Base-by-base conservation (phyloP, 37 sponge, comb jelly and placozoan genomes). In the Chondrosia reniformis region DNA sequence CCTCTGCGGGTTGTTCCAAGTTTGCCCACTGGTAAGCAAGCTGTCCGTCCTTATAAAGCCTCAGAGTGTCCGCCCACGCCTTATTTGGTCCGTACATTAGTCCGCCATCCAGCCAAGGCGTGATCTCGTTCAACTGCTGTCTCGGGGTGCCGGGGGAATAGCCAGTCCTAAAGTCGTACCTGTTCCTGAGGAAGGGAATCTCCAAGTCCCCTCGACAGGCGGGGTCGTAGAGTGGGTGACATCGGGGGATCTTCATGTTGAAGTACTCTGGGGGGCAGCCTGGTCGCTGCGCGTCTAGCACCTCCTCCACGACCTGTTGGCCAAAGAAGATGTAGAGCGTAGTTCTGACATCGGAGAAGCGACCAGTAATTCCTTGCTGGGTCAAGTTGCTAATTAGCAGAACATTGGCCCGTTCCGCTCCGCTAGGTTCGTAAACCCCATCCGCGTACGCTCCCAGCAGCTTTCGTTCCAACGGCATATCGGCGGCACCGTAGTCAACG, bases 241-340 rank as follows among this genome's bases (percentile, higher is more conserved):
- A 87, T 40, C 80, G 84, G 0, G 96, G 96, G 33, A 96, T 86
- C 15, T 30, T 59, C 75, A 97, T 94, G 75, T 91, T 78, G 67
- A 95, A 83, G 64, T 91, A 94, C 59, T 97, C 95, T 0, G 94
- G 98, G 39, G 91, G 93, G 49, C 98, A 97, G 61, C 95, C 92
- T 17, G 92, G 66, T 31, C 84, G 45, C 80, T 94, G 92, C 36
- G 92, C 92, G 82, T 94, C 92, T 31, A 97, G 79, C 38, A 94
- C 81, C 67, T 94, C 92, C 71, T 97, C 94, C 45, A 97, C 90
- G 21, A 97, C 95, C 62, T 97, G 94, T 74, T 95, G 96, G 39
- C 96, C 96, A 64, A 91, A 95, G 80, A 86, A 95, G 76, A 83
- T 95, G 83, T 89, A 87, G 34, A 95, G 76, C 24, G 86, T 89